These are phyloP conservation scores for Stomorhina lunata DNA, from an alignment of 2,888 invertebrate species.

Conservation along the genomic window DNA sequence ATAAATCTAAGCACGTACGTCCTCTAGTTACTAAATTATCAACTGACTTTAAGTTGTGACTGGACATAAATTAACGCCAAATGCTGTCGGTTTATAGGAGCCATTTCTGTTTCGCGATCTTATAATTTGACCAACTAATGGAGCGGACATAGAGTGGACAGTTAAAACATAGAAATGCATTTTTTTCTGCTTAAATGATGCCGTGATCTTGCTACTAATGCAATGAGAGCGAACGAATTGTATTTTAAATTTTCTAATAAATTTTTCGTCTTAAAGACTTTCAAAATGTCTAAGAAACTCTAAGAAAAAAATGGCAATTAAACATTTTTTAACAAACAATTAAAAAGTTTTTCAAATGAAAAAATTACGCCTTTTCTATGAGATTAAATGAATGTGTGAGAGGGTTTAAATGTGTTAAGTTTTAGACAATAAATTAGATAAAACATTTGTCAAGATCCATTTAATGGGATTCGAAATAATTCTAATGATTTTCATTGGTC, in stretches of 20 bases:
- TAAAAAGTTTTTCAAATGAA: not conserved
- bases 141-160: not conserved
- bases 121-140: constrained; percentile 38
- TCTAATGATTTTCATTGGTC: constrained; percentile 63
- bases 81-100: constrained; percentile 55
- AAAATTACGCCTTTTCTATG: constrained; percentile 48
- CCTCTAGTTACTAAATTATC: constrained; percentile 66
- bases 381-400: not conserved
- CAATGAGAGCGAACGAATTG: not conserved
- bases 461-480: constrained; percentile 36
- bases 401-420: constrained; percentile 16
- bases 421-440: constrained; percentile 42
- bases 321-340: not conserved
- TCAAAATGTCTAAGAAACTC: not conserved
- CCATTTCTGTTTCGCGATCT: constrained; percentile 11
- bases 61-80: constrained; percentile 67
- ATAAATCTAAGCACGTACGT: constrained; percentile 64
- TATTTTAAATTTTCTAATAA: constrained; percentile 30
- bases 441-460: constrained; percentile 38
- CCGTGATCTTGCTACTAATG: constrained; percentile 32
- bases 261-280: constrained; percentile 42
- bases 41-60: constrained; percentile 62
- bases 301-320: too few species aligned
- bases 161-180: not conserved
- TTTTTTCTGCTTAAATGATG: not conserved